Base-by-base conservation (phyloP, 2,113 vertebrate species). In the Oncorhynchus masou region DNA sequence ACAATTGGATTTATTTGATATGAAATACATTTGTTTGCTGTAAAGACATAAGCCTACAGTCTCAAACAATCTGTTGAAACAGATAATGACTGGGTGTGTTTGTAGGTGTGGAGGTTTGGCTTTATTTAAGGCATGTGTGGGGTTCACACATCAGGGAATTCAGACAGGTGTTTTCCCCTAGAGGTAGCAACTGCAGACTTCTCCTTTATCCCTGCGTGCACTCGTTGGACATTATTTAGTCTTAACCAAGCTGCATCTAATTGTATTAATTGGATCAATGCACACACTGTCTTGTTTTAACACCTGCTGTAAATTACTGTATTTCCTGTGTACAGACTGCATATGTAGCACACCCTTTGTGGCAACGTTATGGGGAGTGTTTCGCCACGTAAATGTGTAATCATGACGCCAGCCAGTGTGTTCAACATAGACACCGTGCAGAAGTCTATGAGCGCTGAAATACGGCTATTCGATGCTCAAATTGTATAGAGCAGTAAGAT, bases 281-380 rank as follows among this genome's bases (percentile, higher is more conserved):
- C 64, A 74, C 76, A 5, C 16, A 72, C 62, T 48, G 73, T 60
- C 81, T 80, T 86, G 83, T 86, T 88, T 87, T 83, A 85, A 88
- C 87, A 88, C 74, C 85, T 87, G 87, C 76, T 85, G 74, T 74
- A 72, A 84, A 86, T 54, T 75, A 69, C 69, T 68, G 34, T n/a
- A 9, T 25, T 24, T 71, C n/a, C 31, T 70, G 67, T 80, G 68
- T 78, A 70, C 73, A 72, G 62, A 73, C 48, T 68, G 54, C 22
- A 48, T 57, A 25, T 65, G n/a, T 71, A 57, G 65, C 22, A 24
- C 20, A 67, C 71, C 78, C 71, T 85, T 81, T 79, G 79, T 60
- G 51, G 71, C 70, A 74, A 73, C 60, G 67, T 76, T 77, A 79
- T 73, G 59, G 62, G 75, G 71, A 73, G 66, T 68, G 72, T 83